Evolutionary conservation across 2,113 vertebrate genomes (phyloP).

Genomic region (Caloenas nicobarica): DNA sequence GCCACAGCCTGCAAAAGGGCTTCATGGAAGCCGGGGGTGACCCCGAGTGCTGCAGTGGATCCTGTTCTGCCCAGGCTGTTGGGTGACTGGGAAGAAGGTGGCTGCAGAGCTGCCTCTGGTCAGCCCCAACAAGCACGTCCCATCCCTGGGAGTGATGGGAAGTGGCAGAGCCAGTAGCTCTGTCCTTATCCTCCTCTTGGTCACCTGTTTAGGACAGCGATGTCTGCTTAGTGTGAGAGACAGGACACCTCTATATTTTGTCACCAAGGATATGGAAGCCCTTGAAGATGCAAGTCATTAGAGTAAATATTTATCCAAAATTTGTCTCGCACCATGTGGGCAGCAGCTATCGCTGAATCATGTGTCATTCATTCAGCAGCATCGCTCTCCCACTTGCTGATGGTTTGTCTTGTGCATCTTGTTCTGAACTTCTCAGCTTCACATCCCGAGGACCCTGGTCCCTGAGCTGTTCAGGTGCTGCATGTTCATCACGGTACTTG

Average conservation of each 20-base stretch:
- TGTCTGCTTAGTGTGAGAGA: background rate
- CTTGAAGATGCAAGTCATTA: background rate
- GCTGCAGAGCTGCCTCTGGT: background rate
- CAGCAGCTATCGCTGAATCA: background rate
- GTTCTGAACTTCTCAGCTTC: background rate
- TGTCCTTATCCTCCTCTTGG: background rate
- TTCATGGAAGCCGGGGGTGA: background rate
- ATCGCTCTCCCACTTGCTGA: background rate
- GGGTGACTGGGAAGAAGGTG: accelerated
- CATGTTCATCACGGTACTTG: accelerated
- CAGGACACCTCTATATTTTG: background rate
- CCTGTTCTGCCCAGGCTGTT: background rate
- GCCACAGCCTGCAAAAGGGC: background rate
- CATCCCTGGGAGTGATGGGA: background rate
- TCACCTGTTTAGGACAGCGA: background rate
- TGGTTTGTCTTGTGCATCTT: background rate
- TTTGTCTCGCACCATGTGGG: background rate
- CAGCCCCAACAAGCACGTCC: background rate
- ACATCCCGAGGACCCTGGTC: background rate
- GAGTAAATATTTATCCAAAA: background rate
- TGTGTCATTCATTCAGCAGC: accelerated
- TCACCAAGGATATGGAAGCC: background rate
- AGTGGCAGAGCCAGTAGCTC: background rate
- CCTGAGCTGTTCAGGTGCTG: background rate
- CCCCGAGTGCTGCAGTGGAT: accelerated